phyloP scores from a whole-genome alignment of 92 coral and sea anemone species.

The Paramuricea clavata region DNA sequence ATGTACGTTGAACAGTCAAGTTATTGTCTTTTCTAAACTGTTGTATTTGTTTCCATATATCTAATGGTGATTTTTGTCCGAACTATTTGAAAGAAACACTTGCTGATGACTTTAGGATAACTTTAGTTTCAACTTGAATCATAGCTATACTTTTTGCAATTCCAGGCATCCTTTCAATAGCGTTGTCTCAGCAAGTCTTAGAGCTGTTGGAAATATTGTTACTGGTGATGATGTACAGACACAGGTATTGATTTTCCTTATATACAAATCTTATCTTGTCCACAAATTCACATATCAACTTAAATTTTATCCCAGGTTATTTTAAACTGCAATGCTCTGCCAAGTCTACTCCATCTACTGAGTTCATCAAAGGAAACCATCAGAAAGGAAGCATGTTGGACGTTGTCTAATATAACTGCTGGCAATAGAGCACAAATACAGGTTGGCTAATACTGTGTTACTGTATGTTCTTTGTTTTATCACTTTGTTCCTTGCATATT shows the following conservation, averaged over 20 bases:
- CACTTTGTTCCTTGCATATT: no score
- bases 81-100: no score
- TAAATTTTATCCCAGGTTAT: constrained; percentile 75
- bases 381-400: constrained; percentile 98
- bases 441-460: constrained; percentile 49
- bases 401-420: constrained; percentile 59
- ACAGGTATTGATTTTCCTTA: constrained; percentile 68
- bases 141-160: neutral
- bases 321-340: constrained; percentile 96
- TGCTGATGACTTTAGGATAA: neutral
- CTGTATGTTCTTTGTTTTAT: neutral
- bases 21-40: neutral
- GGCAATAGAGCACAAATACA: constrained; percentile 98
- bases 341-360: constrained; percentile 88
- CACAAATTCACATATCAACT: no score
- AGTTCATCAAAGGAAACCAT: constrained; percentile 89
- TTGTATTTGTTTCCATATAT: neutral
- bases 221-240: constrained; percentile 99
- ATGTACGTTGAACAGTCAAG: constrained; percentile 68
- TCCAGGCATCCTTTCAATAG: constrained; percentile 94
- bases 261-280: neutral
- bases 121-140: neutral
- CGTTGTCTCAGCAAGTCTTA: constrained; percentile 93
- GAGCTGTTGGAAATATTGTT: constrained; percentile 99
- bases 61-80: neutral